Conservation (phyloP, 2,888 invertebrate genomes). For the Temnothorax unifasciatus region DNA sequence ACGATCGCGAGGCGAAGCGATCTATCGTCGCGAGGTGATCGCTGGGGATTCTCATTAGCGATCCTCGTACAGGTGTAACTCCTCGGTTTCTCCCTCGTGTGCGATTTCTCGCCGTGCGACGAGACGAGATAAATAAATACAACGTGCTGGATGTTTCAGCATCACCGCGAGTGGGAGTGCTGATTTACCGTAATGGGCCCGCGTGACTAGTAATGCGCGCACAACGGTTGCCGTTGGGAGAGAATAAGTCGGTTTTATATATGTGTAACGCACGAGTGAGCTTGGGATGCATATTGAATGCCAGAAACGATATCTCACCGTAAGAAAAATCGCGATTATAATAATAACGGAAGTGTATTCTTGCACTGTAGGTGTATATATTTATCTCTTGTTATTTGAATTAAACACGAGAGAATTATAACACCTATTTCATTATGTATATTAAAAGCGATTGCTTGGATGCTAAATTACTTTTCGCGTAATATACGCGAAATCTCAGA, state of each 20-base stretch:
- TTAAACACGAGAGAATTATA: not conserved
- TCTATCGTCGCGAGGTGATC: conserved; percentile 66
- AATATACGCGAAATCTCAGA: not conserved
- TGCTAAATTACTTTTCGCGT: not conserved
- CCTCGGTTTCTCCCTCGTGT: conserved; percentile 24
- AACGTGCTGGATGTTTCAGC: conserved; percentile 24
- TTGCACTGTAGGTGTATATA: not conserved
- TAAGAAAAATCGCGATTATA: conserved; percentile 39
- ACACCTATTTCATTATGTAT: not conserved
- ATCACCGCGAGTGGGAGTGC: conserved; percentile 10
- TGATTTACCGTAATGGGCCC: conserved; percentile 48
- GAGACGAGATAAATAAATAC: conserved; percentile 45
- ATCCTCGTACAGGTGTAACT: conserved; percentile 49
- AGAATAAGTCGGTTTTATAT: conserved; percentile 36
- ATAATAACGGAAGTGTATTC: conserved; percentile 10
- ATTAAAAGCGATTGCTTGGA: not conserved
- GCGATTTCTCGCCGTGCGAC: conserved; percentile 33
- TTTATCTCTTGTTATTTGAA: not conserved
- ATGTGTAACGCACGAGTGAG: conserved; percentile 40
- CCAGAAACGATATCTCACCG: conserved; percentile 3
- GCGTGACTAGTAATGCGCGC: conserved; percentile 29
- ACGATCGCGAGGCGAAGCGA: conserved; percentile 50
- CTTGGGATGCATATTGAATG: conserved; percentile 23
- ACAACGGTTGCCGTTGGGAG: conserved; percentile 45
- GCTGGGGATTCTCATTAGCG: conserved; percentile 61